phyloP scores from a whole-genome alignment of 2,888 invertebrate genomes.

The Nowickia ferox region DNA sequence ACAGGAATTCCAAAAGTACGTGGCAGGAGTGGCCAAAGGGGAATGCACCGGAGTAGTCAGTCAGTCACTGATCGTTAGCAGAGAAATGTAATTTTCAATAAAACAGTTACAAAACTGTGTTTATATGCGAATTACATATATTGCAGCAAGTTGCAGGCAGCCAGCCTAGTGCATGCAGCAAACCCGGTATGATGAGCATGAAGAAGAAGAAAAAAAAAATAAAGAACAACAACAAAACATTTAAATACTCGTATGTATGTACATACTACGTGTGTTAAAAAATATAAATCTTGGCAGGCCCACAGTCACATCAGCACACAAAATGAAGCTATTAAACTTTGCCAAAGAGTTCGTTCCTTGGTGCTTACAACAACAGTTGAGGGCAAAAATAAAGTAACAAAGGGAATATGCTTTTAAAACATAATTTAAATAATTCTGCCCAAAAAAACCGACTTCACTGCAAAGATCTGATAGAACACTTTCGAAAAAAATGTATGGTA shows the following conservation, averaged over 20 bases:
- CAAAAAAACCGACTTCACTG: neutral
- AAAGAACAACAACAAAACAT: slow-evolving; percentile 7
- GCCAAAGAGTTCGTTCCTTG: slow-evolving; percentile 12
- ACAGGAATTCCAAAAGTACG: slow-evolving; percentile 36
- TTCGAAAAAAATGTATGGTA: no score
- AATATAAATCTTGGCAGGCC: slow-evolving; percentile 20
- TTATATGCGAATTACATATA: slow-evolving; percentile 61
- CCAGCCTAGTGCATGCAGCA: slow-evolving; percentile 15
- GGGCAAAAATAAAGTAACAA: neutral
- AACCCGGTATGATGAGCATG: slow-evolving; percentile 17
- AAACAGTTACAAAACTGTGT: slow-evolving; percentile 71
- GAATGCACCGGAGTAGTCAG: slow-evolving; percentile 7
- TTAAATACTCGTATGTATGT: slow-evolving; percentile 29
- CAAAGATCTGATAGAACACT: no score
- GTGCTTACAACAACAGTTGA: neutral
- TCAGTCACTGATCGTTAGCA: slow-evolving; percentile 24
- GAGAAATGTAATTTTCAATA: slow-evolving; percentile 39
- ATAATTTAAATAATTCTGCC: neutral
- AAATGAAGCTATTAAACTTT: slow-evolving; percentile 14
- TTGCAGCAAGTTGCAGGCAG: neutral
- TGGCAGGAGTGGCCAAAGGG: slow-evolving; percentile 27
- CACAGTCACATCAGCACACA: slow-evolving; percentile 12
- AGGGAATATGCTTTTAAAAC: neutral
- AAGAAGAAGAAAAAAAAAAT: neutral
- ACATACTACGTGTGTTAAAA: slow-evolving; percentile 9